A percentile compares a stretch with the other conserved stretches of the same genome.
Conservation (phyloP, 92 coral and sea anemone genomes). For the Parazoanthus darwini region DNA sequence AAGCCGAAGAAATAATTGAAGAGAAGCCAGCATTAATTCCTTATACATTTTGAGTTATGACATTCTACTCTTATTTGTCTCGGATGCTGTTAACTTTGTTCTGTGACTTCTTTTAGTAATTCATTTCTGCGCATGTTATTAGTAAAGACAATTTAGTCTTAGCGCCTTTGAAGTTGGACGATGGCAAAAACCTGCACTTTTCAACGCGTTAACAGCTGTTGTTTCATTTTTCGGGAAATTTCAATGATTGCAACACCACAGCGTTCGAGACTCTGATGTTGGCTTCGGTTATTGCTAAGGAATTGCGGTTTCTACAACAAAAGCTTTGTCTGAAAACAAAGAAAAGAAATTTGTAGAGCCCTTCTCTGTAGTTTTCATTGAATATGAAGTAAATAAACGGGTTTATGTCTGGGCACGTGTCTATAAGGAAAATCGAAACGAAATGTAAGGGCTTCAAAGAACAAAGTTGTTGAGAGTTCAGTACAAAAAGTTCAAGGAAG, state of each 20-base stretch:
- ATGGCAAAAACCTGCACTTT: background rate
- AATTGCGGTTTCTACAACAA: background rate
- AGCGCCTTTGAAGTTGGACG: background rate
- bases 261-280: background rate
- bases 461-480: conserved; percentile 28
- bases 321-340: background rate
- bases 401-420: conserved; percentile 70
- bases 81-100: no score
- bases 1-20: no score
- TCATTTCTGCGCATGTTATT: no score
- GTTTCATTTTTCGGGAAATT: background rate
- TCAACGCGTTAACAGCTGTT: background rate
- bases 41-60: no score
- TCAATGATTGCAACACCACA: background rate
- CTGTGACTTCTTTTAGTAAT: no score
- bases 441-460: conserved; percentile 28
- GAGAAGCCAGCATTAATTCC: no score
- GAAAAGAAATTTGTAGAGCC: conserved; percentile 30
- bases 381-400: conserved; percentile 70
- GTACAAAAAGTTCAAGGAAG: conserved; percentile 47
- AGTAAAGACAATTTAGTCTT: no score
- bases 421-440: conserved; percentile 57
- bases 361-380: conserved; percentile 69
- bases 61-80: no score
- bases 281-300: background rate